A percentile compares a stretch with the other conserved stretches of the same genome.
Conservation (phyloP, 2,797 vertebrate genomes). For the Rhinophrynus dorsalis region DNA sequence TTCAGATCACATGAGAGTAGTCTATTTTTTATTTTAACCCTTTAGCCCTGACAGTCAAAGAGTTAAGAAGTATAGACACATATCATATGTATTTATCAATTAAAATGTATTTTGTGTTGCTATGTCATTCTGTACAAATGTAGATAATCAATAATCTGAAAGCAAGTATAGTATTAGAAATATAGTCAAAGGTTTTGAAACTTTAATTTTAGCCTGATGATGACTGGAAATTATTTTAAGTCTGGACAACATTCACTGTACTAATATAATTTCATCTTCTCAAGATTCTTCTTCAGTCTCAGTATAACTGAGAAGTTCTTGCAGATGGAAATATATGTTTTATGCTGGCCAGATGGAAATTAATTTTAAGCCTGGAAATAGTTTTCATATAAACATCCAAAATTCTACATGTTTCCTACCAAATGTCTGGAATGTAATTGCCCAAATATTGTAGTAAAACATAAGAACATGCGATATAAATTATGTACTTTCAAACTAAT, state of each 20-base stretch:
- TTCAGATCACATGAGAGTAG: too few relatives aligned
- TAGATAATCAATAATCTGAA: neutral
- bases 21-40: too few relatives aligned
- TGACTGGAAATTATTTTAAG: conserved; percentile 30
- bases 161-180: conserved; percentile 10
- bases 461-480: too few relatives aligned
- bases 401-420: conserved; percentile 38
- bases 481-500: too few relatives aligned
- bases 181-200: neutral
- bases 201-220: conserved; percentile 18
- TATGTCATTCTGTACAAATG: neutral
- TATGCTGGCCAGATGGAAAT: conserved; percentile 41
- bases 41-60: too few relatives aligned
- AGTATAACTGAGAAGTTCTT: conserved; percentile 23
- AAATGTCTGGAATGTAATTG: conserved; percentile 42
- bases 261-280: conserved; percentile 36
- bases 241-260: conserved; percentile 33
- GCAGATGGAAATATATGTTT: conserved; percentile 44
- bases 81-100: too few relatives aligned
- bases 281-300: conserved; percentile 19
- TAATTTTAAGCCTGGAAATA: conserved; percentile 45
- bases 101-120: neutral
- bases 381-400: conserved; percentile 47
- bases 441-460: conserved; percentile 27
- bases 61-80: too few relatives aligned